Conservation (phyloP, 2,888 invertebrate genomes). For the Himalopsyche anomala region DNA sequence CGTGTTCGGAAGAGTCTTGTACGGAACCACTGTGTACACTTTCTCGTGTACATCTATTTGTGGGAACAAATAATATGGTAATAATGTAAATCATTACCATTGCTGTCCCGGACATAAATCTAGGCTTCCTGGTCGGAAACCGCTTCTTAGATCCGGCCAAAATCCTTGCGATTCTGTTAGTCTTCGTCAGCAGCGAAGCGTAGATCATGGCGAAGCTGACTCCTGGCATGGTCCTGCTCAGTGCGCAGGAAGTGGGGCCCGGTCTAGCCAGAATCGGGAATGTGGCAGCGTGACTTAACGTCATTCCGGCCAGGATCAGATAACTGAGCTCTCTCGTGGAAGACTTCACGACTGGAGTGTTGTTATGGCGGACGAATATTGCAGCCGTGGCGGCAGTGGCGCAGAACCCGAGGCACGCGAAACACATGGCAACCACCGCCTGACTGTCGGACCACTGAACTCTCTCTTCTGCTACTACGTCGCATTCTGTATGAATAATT, state of each 20-base stretch:
- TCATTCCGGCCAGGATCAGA: conserved; percentile 81
- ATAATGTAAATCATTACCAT: conserved; percentile 68
- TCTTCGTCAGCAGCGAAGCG: conserved; percentile 85
- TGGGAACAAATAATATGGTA: not conserved
- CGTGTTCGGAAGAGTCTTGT: too few species aligned
- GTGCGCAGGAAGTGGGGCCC: conserved; percentile 76
- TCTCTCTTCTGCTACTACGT: conserved; percentile 79
- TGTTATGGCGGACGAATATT: conserved; percentile 81
- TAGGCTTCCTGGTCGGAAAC: conserved; percentile 82
- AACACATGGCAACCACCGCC: conserved; percentile 79
- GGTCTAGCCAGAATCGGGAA: conserved; percentile 82
- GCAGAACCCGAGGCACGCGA: conserved; percentile 80
- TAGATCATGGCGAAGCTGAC: conserved; percentile 85
- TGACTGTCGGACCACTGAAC: conserved; percentile 79
- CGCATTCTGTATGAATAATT: conserved; percentile 74
- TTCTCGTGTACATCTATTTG: not conserved
- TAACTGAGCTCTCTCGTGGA: conserved; percentile 82
- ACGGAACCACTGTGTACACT: not conserved
- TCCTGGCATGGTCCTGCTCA: conserved; percentile 79
- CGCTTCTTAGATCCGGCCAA: conserved; percentile 84
- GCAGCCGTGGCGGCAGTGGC: conserved; percentile 78
- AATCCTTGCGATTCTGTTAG: conserved; percentile 86
- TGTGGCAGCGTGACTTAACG: conserved; percentile 78
- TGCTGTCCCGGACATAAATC: conserved; percentile 80
- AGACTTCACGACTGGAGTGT: conserved; percentile 87